These are phyloP conservation scores for Carassius auratus DNA, from an alignment of 2,113 vertebrate genomes.

Conservation along the genomic window DNA sequence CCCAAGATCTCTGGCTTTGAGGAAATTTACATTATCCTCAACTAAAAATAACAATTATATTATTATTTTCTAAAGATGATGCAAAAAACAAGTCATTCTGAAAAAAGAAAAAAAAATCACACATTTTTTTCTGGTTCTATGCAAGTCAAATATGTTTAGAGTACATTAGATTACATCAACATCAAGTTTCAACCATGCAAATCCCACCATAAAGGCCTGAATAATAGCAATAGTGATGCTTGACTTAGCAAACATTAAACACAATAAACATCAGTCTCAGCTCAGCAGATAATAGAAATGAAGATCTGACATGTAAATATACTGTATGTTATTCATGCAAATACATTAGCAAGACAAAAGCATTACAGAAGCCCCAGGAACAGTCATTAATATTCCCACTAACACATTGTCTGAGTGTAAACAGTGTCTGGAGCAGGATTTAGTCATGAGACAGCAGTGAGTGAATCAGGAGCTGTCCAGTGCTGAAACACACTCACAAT, in stretches of 20 bases:
- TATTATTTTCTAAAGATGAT: neutral
- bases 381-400: neutral
- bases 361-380: neutral
- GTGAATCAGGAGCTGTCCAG: conserved; percentile 50
- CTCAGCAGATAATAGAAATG: neutral
- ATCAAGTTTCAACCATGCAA: neutral
- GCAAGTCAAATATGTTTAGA: neutral
- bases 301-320: neutral
- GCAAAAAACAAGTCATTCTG: neutral
- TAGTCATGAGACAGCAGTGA: neutral
- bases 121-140: neutral
- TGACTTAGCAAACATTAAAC: neutral
- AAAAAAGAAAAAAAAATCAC: too few species aligned
- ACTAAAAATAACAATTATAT: neutral
- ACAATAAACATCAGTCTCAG: neutral
- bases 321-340: neutral
- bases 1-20: neutral
- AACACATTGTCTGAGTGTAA: neutral
- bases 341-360: neutral
- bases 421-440: neutral
- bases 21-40: neutral
- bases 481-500: conserved; percentile 42
- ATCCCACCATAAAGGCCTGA: neutral
- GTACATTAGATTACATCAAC: neutral
- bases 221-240: neutral